Evolutionary conservation across 2,888 invertebrate species (phyloP), one percentile per base, ranked within the genome.

Genomic region (Harpagoxenus sublaevis): DNA sequence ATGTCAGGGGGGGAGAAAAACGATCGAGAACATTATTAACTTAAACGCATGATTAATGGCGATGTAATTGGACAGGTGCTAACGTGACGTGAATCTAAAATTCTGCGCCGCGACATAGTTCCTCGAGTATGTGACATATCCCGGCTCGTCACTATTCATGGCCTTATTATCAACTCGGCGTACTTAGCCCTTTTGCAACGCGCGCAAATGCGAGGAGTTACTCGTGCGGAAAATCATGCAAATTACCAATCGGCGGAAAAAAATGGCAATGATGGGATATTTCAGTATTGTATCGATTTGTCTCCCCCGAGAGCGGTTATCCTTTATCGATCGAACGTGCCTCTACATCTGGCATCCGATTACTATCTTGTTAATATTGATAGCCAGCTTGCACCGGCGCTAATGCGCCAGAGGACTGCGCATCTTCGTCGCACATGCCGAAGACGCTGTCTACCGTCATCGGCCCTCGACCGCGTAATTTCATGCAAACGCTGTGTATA

Each of bases 301-400:
- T 39, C 60, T 9, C 48, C 35, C 23, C 6, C n/a, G 79, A 73
- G 42, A 62, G 15, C 60, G 39, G 48, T 73, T 60, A 39, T 62
- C 73, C 60, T 48, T 60, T 79, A 79, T 79, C 87, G 84, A 88
- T 89, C 88, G 86, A 42, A 73, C 71, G 42, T 86, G 74, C 73
- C 85, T 60, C 60, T 68, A 79, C 75, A 48, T 84, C 70, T 83
- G 73, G 73, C 74, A 87, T 75, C 57, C 88, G 71, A 85, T 89
- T 87, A 87, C 85, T 86, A 87, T 90, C 92, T 91, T 92, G 92
- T 92, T 92, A 92, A 92, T 92, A 92, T 92, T 91, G 92, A 92
- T 92, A 90, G 88, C 87, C 89, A 90, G 83, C 88, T 86, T 83
- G 79, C 79, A 85, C 86, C 84, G 86, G 89, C 88, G 89, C 89